Base-by-base conservation (phyloP, 2,113 vertebrate species). In the Guaruba guarouba region DNA sequence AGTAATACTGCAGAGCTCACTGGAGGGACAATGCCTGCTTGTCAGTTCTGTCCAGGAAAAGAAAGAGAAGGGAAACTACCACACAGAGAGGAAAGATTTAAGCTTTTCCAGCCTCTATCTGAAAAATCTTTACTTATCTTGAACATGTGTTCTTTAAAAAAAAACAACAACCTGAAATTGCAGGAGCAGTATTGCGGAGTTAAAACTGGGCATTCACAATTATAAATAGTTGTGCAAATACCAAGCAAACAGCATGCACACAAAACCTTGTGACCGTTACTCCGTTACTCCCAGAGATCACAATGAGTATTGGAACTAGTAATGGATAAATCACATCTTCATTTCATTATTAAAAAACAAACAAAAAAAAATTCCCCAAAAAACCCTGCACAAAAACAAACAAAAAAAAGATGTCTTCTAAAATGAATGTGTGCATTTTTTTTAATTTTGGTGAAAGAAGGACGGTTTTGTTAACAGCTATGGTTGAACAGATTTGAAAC, bases 1-100 rank as follows among this genome's bases (percentile, higher is more conserved):
- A 99, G 99, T 99, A 99, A 99, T 99, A 99, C 98, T 98, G 98
- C 98, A 98, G 98, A 98, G 98, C 98, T 98, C 98, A 97, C 98
- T 97, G 88, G 98, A 98, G 98, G 98, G 97, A 99, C 99, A 99
- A 99, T 99, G 98, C 97, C 97, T 96, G 97, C 98, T 99, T 99
- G 99, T 99, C 98, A 98, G 97, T 94, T 93, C 82, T 97, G 94
- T 94, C 91, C 97, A 29, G 95, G 96, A 95, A 97, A 95, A 97
- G 97, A 97, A 97, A 97, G 95, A 87, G 86, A 95, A 96, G 93
- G 93, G 93, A 93, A 97, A 92, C 97, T 68, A 66, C 97, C 97
- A 97, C 97, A 98, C 96, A 97, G 97, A 97, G 90, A 96, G 93
- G 74, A 90, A 75, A 86, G 55, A 59, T 76, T 95, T 61, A 94